Evolutionary conservation across 2,888 invertebrate genomes (phyloP).

Genomic region (Drosophila nr. perissopoda): DNA sequence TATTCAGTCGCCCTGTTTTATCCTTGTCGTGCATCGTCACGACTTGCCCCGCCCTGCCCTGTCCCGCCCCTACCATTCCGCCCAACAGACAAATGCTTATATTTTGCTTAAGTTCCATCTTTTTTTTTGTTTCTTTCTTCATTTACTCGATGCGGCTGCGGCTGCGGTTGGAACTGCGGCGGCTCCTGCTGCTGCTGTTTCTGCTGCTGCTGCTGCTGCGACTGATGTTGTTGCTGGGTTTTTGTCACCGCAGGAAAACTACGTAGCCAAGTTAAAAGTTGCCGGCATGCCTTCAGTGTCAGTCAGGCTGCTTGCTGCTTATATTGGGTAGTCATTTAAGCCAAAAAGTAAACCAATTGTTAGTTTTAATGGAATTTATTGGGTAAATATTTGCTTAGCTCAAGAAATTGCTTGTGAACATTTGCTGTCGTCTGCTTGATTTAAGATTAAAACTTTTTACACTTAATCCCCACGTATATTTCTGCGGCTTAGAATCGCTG

Average conservation of each 20-base stretch:
- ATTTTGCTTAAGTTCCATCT: constrained; percentile 13
- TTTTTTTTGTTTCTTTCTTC: constrained; percentile 10
- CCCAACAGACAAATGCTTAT: constrained; percentile 10
- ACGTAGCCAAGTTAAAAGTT: constrained; percentile 18
- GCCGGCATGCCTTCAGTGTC: constrained; percentile 12
- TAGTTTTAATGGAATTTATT: constrained; percentile 78
- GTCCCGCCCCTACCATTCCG: background rate
- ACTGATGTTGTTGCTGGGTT: background rate
- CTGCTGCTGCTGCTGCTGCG: background rate
- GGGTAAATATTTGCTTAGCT: constrained; percentile 74
- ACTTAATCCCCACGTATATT: constrained; percentile 2
- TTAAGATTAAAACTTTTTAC: constrained; percentile 65
- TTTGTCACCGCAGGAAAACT: constrained; percentile 21
- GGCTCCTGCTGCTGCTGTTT: background rate
- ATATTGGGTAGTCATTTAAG: constrained; percentile 48
- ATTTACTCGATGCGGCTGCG: constrained; percentile 17
- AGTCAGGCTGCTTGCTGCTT: constrained; percentile 12
- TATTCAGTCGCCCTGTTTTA: constrained; percentile 47
- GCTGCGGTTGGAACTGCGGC: constrained; percentile 10
- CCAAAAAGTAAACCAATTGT: constrained; percentile 76
- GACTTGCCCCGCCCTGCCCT: background rate
- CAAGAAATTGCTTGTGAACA: constrained; percentile 69
- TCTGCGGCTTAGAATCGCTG: background rate
- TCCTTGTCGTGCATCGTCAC: constrained; percentile 48
- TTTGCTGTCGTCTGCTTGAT: constrained; percentile 59